phyloP scores from a whole-genome alignment of 2,113 vertebrate species.

The Nannospalax galili region DNA sequence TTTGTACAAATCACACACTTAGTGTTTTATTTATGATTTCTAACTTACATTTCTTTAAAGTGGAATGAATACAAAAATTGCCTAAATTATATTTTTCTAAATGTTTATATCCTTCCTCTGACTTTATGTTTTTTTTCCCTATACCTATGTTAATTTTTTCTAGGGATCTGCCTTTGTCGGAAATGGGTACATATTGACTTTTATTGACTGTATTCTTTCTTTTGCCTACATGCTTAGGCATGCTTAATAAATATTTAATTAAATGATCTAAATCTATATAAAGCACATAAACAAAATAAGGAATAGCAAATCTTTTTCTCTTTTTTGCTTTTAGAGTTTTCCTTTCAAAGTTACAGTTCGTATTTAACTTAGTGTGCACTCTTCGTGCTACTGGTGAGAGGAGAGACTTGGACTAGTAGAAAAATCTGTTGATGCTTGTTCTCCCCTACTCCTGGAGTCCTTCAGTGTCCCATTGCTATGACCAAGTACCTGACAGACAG shows the following conservation, averaged over 20 bases:
- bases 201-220: not conserved
- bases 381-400: not conserved
- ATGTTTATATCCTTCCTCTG: not conserved
- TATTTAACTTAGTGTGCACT: not conserved
- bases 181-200: not conserved
- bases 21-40: constrained; percentile 20
- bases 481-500: not conserved
- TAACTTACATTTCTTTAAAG: not conserved
- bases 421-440: not conserved
- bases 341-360: not conserved
- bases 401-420: not conserved
- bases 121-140: not conserved
- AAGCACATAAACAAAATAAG: not conserved
- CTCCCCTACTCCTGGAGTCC: not conserved
- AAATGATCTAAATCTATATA: not conserved
- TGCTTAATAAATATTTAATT: not conserved
- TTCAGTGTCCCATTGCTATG: not conserved
- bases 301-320: not conserved
- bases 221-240: constrained; percentile 4
- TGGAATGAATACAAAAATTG: not conserved
- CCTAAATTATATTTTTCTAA: not conserved
- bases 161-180: not conserved
- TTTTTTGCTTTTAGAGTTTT: not conserved
- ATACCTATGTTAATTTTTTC: not conserved
- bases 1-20: not conserved